These are phyloP conservation scores for Lordiphosa collinella DNA, from an alignment of 1,140 invertebrate genomes.

Conservation along the genomic window DNA sequence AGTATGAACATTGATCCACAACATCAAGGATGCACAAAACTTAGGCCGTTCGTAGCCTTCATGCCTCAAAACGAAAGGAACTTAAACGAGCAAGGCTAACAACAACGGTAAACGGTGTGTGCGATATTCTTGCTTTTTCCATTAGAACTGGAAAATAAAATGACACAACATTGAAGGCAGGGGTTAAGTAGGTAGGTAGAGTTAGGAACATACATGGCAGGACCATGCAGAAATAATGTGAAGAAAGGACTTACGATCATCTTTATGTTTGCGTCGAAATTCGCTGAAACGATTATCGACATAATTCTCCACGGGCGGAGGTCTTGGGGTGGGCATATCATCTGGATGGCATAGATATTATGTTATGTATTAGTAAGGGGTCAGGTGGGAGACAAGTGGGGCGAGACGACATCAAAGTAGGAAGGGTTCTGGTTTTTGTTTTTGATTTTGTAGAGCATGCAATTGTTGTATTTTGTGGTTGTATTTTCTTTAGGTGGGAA, in stretches of 20 bases:
- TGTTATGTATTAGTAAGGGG: conserved; percentile 14
- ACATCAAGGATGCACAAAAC: conserved; percentile 76
- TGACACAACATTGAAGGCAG: conserved; percentile 77
- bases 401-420: conserved; percentile 64
- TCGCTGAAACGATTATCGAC: conserved; percentile 78
- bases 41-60: conserved; percentile 39
- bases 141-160: conserved; percentile 67
- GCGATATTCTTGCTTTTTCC: conserved; percentile 65
- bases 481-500: conserved; percentile 58
- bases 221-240: conserved; percentile 48
- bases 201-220: conserved; percentile 15
- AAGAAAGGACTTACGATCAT: conserved; percentile 74
- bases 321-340: conserved; percentile 75
- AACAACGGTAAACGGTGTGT: conserved; percentile 42
- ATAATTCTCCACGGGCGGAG: conserved; percentile 71
- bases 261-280: conserved; percentile 79
- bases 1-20: conserved; percentile 73
- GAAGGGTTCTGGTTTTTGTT: conserved; percentile 28
- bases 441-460: conserved; percentile 75
- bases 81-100: conserved; percentile 65
- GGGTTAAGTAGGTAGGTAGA: conserved; percentile 5
- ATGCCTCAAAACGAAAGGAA: conserved; percentile 74
- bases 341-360: conserved; percentile 50
- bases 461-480: conserved; percentile 70
- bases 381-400: conserved; percentile 3